phyloP scores from a whole-genome alignment of 2,888 invertebrate genomes.

The Phrixothrix hirtus region DNA sequence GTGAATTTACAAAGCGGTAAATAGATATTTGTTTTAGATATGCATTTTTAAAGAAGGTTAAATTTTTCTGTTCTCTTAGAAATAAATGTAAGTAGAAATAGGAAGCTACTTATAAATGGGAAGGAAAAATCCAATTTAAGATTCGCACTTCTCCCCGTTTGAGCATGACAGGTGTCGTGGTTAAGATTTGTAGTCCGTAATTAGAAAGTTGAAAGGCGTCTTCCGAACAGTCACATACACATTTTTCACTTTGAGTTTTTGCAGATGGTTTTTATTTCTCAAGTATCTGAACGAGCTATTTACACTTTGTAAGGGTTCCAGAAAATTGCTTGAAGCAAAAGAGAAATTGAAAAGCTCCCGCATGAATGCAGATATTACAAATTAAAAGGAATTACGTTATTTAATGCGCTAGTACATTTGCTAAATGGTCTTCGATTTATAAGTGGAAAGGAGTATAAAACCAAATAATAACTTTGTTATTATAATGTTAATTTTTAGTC shows the following conservation, averaged over 20 bases:
- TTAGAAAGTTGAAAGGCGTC: conserved; percentile 54
- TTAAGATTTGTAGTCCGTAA: conserved; percentile 56
- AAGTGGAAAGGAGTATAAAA: too few relatives aligned
- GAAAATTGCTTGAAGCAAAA: conserved; percentile 27
- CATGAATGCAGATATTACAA: conserved; percentile 22
- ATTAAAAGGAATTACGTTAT: conserved; percentile 16
- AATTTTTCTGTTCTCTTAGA: conserved; percentile 5
- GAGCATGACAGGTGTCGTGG: conserved; percentile 52
- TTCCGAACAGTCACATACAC: conserved; percentile 48
- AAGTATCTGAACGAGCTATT: conserved; percentile 31
- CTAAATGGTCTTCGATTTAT: conserved; percentile 21
- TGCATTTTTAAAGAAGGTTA: neutral
- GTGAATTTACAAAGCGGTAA: neutral
- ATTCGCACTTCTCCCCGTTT: conserved; percentile 47
- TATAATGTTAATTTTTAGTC: too few relatives aligned
- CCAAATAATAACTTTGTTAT: too few relatives aligned
- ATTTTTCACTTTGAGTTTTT: conserved; percentile 44
- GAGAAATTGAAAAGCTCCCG: conserved; percentile 20
- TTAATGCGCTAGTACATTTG: conserved; percentile 23
- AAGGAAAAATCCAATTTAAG: conserved; percentile 52
- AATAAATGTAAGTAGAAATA: conserved; percentile 32
- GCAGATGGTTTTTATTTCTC: conserved; percentile 34
- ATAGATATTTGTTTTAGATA: neutral
- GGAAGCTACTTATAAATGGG: conserved; percentile 35
- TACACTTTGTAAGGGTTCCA: conserved; percentile 24